phyloP scores from a whole-genome alignment of 2,888 invertebrate genomes.

The Sminthurinus aureus region DNA sequence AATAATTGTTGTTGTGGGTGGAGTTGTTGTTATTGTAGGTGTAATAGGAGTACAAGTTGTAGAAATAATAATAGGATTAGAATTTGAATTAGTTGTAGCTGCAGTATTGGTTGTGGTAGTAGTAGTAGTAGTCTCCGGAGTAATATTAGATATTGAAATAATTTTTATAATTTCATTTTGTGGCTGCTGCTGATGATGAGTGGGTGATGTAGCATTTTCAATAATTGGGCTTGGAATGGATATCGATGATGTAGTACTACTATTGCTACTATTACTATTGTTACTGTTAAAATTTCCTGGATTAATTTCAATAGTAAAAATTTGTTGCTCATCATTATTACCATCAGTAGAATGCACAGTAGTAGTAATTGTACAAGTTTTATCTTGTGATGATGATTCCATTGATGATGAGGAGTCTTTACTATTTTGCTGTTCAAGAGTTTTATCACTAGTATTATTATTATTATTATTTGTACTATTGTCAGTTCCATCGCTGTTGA shows the following conservation, averaged over 20 bases:
- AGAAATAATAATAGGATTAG: background rate
- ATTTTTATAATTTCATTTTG: too few relatives aligned
- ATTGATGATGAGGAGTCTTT: background rate
- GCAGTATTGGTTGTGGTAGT: background rate
- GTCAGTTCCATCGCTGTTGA: background rate
- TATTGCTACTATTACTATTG: too few relatives aligned
- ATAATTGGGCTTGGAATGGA: too few relatives aligned
- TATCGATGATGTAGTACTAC: too few relatives aligned
- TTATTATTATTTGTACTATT: background rate
- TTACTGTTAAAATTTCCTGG: background rate
- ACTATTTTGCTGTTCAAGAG: too few relatives aligned
- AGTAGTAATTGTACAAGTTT: background rate
- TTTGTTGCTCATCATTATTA: background rate
- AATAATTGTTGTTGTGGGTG: conserved; percentile 43
- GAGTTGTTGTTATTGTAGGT: background rate
- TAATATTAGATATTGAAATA: too few relatives aligned
- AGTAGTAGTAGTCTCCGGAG: too few relatives aligned
- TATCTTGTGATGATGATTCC: too few relatives aligned
- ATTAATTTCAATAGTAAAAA: background rate
- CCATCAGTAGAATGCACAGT: too few relatives aligned
- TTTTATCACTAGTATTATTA: background rate
- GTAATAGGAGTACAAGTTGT: conserved; percentile 7
- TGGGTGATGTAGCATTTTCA: too few relatives aligned
- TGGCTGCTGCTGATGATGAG: background rate
- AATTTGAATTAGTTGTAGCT: background rate